A percentile compares a stretch with the other conserved stretches of the same genome.
Conservation (phyloP, 2,113 vertebrate genomes). For the Nerophis ophidion region DNA sequence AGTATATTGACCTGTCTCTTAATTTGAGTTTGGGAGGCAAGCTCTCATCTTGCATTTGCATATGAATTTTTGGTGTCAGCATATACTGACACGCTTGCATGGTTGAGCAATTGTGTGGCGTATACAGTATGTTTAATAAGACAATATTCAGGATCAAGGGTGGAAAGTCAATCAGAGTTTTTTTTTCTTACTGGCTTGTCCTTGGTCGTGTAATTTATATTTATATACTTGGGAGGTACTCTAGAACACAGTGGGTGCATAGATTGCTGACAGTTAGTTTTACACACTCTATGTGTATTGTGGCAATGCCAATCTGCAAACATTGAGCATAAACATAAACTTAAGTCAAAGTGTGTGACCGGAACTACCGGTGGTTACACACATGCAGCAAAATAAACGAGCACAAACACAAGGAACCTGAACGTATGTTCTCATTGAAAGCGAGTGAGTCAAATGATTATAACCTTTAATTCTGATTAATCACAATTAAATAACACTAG, state of each 20-base stretch:
- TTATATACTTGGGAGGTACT: slow-evolving; percentile 8
- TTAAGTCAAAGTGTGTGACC: too few relatives aligned
- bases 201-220: slow-evolving; percentile 34
- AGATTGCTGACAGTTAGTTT: slow-evolving; percentile 36
- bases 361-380: too few relatives aligned
- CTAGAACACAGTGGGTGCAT: slow-evolving; percentile 28
- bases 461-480: too few relatives aligned
- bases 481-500: too few relatives aligned
- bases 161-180: not conserved
- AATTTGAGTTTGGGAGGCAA: slow-evolving; percentile 40
- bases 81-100: slow-evolving; percentile 46
- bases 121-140: not conserved
- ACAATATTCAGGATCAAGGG: slow-evolving; percentile 6
- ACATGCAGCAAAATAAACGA: too few relatives aligned
- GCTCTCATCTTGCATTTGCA: slow-evolving; percentile 46
- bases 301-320: too few relatives aligned
- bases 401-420: too few relatives aligned
- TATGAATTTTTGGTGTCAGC: slow-evolving; percentile 31
- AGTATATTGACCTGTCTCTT: slow-evolving; percentile 45
- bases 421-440: too few relatives aligned
- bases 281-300: slow-evolving; percentile 3
- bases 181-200: slow-evolving; percentile 17
- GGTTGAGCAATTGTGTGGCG: slow-evolving; percentile 20
- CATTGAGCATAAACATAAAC: too few relatives aligned
- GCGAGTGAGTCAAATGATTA: too few relatives aligned